Conservation (phyloP, 2,888 invertebrate genomes). For the Selenia dentaria region DNA sequence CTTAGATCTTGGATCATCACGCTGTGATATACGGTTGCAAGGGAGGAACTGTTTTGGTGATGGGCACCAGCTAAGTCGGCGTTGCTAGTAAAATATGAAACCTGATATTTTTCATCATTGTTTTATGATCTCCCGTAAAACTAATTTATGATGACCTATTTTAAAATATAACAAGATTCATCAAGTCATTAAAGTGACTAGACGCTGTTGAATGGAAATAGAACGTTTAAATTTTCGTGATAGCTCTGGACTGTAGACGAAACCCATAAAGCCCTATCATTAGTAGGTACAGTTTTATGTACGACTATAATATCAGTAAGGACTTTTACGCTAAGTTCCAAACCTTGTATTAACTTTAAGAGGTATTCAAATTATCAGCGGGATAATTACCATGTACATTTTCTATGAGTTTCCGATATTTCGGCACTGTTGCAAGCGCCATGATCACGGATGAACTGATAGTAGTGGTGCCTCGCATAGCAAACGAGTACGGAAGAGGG, state of each 20-base stretch:
- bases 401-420: no score
- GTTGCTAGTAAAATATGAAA: constrained; percentile 11
- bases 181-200: constrained; percentile 30
- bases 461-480: no score
- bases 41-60: background rate
- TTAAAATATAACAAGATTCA: constrained; percentile 20
- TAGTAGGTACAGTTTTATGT: background rate
- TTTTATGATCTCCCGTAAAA: constrained; percentile 21
- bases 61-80: background rate
- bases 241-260: constrained; percentile 26
- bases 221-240: constrained; percentile 28
- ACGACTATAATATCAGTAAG: constrained; percentile 6
- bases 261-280: constrained; percentile 29
- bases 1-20: no score
- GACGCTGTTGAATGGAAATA: constrained; percentile 32
- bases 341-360: no score
- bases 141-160: constrained; percentile 30
- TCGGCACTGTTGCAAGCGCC: no score
- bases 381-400: no score
- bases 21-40: background rate
- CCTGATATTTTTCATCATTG: constrained; percentile 24
- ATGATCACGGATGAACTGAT: no score
- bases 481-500: no score
- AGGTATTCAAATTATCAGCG: no score
- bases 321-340: background rate